phyloP scores from a whole-genome alignment of 2,888 invertebrate species.

The Lasiommata megera region DNA sequence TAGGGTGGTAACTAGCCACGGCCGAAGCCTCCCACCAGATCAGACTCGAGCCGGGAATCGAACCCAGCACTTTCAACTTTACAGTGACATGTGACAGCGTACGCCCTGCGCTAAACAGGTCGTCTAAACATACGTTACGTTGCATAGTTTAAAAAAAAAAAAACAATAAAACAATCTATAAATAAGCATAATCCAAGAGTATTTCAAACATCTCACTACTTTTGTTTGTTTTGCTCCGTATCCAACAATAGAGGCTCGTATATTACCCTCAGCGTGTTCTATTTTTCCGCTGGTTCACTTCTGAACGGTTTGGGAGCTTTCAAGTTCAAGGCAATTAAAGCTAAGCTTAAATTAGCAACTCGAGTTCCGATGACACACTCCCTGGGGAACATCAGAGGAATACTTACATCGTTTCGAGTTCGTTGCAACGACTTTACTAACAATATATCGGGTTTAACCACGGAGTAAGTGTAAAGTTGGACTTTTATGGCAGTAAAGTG shows the following conservation, averaged over 20 bases:
- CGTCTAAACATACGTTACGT: too few relatives aligned
- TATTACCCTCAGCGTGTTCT: background rate
- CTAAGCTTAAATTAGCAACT: conserved; percentile 18
- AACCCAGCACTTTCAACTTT: too few relatives aligned
- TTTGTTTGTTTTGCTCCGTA: background rate
- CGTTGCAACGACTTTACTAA: too few relatives aligned
- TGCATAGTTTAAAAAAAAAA: background rate
- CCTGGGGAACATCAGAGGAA: background rate
- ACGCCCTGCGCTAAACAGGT: too few relatives aligned
- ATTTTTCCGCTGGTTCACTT: background rate
- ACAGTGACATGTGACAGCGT: too few relatives aligned
- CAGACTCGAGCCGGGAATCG: too few relatives aligned
- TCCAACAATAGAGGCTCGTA: conserved; percentile 5
- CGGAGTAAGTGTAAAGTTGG: too few relatives aligned
- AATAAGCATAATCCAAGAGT: background rate
- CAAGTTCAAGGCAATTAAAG: conserved; percentile 22
- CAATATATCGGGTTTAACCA: too few relatives aligned
- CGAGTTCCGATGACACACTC: conserved; percentile 6
- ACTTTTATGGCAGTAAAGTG: too few relatives aligned
- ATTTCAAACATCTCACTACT: background rate
- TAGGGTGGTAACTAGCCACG: too few relatives aligned
- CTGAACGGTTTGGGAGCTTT: conserved; percentile 2
- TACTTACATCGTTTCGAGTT: too few relatives aligned
- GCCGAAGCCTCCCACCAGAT: too few relatives aligned
- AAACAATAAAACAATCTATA: background rate